These are phyloP conservation scores for Platyrinchus mystaceus DNA, from an alignment of 2,797 vertebrate genomes.

Conservation along the genomic window DNA sequence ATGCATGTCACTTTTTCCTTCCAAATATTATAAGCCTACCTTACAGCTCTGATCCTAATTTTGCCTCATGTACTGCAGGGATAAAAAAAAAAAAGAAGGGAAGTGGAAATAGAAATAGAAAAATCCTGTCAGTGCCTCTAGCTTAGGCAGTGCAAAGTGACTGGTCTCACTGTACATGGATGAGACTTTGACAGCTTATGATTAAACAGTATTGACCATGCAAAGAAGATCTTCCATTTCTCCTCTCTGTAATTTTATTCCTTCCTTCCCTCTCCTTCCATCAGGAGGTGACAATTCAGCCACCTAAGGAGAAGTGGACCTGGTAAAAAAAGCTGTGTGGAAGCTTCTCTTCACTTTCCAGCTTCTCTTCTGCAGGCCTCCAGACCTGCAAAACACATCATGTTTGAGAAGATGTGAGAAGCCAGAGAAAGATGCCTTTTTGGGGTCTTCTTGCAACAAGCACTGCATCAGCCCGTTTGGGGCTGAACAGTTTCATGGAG, in stretches of 20 bases:
- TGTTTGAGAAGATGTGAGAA: background rate
- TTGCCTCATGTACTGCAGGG: background rate
- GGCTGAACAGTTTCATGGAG: background rate
- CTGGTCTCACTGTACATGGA: background rate
- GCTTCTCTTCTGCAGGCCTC: background rate
- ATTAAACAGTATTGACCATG: background rate
- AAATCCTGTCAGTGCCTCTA: background rate
- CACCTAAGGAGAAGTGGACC: background rate
- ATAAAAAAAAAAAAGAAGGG: accelerated
- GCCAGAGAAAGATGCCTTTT: background rate
- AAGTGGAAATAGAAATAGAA: background rate
- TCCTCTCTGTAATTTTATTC: background rate
- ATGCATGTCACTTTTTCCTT: background rate
- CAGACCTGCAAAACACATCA: background rate
- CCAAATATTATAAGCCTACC: background rate
- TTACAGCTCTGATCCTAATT: background rate
- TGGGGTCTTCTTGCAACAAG: background rate
- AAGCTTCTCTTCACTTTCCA: background rate
- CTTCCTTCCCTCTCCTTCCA: background rate
- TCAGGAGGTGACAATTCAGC: background rate
- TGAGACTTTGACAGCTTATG: background rate
- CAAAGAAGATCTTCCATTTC: background rate
- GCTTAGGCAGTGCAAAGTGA: background rate
- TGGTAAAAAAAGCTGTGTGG: background rate
- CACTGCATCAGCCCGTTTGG: background rate